Base-by-base conservation (phyloP, 2,888 invertebrate genomes). In the Yponomeuta cagnagella region DNA sequence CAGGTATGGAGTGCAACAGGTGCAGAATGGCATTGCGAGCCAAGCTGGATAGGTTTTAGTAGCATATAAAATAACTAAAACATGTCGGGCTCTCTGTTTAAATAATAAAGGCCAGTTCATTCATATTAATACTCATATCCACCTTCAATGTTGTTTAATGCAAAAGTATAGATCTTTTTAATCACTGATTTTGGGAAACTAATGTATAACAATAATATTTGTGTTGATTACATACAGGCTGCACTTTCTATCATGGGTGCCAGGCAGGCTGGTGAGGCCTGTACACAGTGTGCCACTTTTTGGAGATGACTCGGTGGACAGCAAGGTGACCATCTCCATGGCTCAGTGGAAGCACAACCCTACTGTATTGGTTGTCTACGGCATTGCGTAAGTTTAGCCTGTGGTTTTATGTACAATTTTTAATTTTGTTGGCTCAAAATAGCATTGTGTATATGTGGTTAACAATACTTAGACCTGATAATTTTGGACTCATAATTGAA, bases 271-370 rank as follows among this genome's bases (percentile, higher is more conserved):
- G 64, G 92, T 87, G 65, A 82, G 83, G 58, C 85, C 84, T 0
- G 90, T 90, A 8, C 94, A 93, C 77, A 93, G 93, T 73, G 93
- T 93, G 48, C 93, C 94, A 10, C 80, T 94, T 48, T 94, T 94
- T 72, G 94, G 94, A 63, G 94, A 94, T 75, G 94, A 94, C 77
- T 89, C 89, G 69, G 93, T 94, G 15, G 94, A 94, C 76, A 93
- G 93, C 80, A 89, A 93, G 48, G 93, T 94, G 69, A 89, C 89
- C 63, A 93, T 94, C 70, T 94, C 93, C 33, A 94, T 94, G 92
- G 93, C 94, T 10, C 94, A 94, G 77, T 94, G 94, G 94, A 93
- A 93, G 72, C 93, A 93, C 76, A 93, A 94, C 77, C 92, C 93
- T 63, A 89, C 87, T 10, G 92, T 94, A 15, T 82, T 94, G 52